Evolutionary conservation across 2,797 vertebrate genomes (phyloP).

Genomic region (Spinibarbus caldwelli): DNA sequence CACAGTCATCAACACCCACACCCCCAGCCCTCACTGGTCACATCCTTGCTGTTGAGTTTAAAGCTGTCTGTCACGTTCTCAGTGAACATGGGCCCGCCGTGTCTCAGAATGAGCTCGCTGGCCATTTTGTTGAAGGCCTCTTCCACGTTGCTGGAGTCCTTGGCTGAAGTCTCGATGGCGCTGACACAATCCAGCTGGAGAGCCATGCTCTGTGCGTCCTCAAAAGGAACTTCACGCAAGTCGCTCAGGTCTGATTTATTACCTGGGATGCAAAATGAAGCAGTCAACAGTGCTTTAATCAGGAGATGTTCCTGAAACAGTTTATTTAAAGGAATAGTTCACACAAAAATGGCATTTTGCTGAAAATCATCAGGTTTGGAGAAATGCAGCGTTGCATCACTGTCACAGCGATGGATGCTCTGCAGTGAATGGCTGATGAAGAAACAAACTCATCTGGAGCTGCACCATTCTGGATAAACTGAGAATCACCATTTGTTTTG

Average conservation of each 20-base stretch:
- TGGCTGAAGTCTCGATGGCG: constrained; percentile 86
- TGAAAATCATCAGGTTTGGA: too few species aligned
- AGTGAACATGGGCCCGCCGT: constrained; percentile 84
- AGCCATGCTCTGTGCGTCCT: constrained; percentile 82
- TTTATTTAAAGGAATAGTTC: too few species aligned
- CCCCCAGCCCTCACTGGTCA: constrained; percentile 79
- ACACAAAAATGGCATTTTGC: too few species aligned
- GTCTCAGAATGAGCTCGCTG: constrained; percentile 84
- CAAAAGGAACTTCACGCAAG: constrained; percentile 79
- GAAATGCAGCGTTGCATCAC: too few species aligned
- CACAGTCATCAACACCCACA: constrained; percentile 81
- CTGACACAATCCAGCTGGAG: constrained; percentile 81
- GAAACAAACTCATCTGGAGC: too few species aligned
- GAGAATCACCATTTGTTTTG: too few species aligned
- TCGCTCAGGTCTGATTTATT: constrained; percentile 86
- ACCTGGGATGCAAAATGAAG: constrained; percentile 67
- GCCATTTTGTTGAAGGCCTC: constrained; percentile 87
- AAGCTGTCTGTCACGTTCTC: constrained; percentile 83
- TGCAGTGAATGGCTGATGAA: too few species aligned
- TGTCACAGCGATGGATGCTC: too few species aligned
- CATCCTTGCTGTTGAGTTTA: constrained; percentile 86
- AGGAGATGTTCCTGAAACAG: neutral
- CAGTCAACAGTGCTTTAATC: neutral
- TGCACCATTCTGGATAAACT: neutral
- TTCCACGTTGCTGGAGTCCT: constrained; percentile 87